Evolutionary conservation across 2,113 vertebrate genomes (phyloP), one percentile per base, ranked within the genome.

Genomic region (Gadus chalcogrammus): DNA sequence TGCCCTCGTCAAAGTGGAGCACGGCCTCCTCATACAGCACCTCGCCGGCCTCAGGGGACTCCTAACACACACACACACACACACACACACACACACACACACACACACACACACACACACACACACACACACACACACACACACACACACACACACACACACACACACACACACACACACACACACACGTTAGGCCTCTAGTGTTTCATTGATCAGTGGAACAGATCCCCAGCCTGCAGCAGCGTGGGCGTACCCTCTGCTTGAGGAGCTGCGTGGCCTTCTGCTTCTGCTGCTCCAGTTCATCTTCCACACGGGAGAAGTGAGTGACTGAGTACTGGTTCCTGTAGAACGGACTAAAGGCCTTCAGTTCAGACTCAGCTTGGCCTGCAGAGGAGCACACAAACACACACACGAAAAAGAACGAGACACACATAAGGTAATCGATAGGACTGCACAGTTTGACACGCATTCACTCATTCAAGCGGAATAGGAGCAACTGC

Each of bases 281-380:
- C 38, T 92, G 79, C 42, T 88, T 87, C 17, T 91, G 90, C 73
- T 94, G 93, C 48, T 96, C 92, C 78, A 97, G 89, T 3, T 97
- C 93, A 48, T 91, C 91, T 65, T 93, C 93, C 1, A 95, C 72
- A 0, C 95, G 86, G 56, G 82, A 84, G 85, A 95, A 94, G 62
- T 91, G 94, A 22, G 93, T 92, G 89, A 95, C 90, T 0, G 84
- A 80, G 0, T 94, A 93, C 81, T 98, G 96, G 24, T 91, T 92
- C 59, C 75, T 92, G 86, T 96, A 98, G 83, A 92, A 93, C 0
- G 91, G 90, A 55, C 91, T 84, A 82, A 98, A 96, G 70, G 89
- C 91, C 73, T 89, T 92, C 77, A 98, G 90, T 76, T 85, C 80
- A 0, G 91, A 91, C 74, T 97, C 92, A 0, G 91, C 93, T 77